Evolutionary conservation across 2,888 invertebrate species (phyloP).

Genomic region (Hyalella azteca): DNA sequence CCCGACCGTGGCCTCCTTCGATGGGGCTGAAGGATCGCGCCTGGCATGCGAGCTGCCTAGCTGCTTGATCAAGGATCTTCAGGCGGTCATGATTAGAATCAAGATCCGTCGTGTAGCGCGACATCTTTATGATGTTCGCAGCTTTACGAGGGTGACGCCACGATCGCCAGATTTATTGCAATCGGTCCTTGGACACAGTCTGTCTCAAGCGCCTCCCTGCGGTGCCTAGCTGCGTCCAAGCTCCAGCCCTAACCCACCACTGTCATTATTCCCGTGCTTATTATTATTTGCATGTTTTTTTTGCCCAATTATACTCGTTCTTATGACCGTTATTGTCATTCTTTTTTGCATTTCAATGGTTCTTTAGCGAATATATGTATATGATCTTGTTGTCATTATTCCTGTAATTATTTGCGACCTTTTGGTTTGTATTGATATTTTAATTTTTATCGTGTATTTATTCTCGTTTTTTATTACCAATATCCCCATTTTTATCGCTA

Average conservation of each 20-base stretch:
- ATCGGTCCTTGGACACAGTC: not conserved
- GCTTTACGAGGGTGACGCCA: not conserved
- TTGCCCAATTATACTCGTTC: not conserved
- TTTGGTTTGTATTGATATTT: not conserved
- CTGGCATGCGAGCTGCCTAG: not conserved
- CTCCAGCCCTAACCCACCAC: too few relatives aligned
- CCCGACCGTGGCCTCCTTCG: too few relatives aligned
- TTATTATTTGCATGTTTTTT: not conserved
- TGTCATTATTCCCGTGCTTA: not conserved
- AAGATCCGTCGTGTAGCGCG: slow-evolving; percentile 16
- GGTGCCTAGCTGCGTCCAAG: too few relatives aligned
- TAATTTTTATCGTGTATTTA: not conserved
- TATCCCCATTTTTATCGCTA: too few relatives aligned
- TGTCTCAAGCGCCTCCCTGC: not conserved
- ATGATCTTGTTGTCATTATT: too few relatives aligned
- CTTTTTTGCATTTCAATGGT: not conserved
- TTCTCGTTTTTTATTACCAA: too few relatives aligned
- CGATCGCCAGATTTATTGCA: slow-evolving; percentile 6
- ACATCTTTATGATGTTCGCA: slow-evolving; percentile 8
- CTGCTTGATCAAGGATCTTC: not conserved
- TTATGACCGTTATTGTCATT: not conserved
- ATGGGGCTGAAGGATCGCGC: too few relatives aligned
- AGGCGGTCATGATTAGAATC: slow-evolving; percentile 14
- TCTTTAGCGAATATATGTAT: too few relatives aligned
- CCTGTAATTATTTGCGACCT: not conserved